Evolutionary conservation across 2,797 vertebrate genomes (phyloP).

Genomic region (Protonibea diacanthus): DNA sequence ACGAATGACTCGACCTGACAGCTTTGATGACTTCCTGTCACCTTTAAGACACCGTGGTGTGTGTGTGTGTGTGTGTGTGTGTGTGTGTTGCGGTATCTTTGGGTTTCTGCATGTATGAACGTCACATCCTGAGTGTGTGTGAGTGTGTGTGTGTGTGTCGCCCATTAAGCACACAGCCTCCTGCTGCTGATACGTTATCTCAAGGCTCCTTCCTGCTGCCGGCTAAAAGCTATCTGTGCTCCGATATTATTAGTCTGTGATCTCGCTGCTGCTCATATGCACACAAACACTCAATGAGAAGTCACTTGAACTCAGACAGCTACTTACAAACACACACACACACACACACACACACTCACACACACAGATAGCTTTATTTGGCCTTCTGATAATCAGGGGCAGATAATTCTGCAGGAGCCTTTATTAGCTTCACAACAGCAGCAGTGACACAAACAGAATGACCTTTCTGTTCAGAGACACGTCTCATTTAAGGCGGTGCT

Average conservation of each 20-base stretch:
- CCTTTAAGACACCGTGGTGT: too few species aligned
- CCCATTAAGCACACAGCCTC: conserved; percentile 9
- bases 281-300: conserved; percentile 20
- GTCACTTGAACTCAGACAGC: conserved; percentile 29
- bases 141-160: conserved; percentile 9
- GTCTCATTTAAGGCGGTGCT: conserved; percentile 32
- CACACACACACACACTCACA: conserved; percentile 13
- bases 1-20: too few species aligned
- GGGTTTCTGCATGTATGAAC: too few species aligned
- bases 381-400: conserved; percentile 57
- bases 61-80: neutral
- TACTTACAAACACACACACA: conserved; percentile 18
- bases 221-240: conserved; percentile 34
- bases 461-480: conserved; percentile 46
- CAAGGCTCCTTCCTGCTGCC: conserved; percentile 47
- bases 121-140: neutral
- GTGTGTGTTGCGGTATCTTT: conserved; percentile 5
- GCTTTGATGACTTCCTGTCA: too few species aligned
- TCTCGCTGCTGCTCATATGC: conserved; percentile 9
- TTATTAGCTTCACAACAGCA: conserved; percentile 53
- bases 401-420: conserved; percentile 52
- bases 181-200: conserved; percentile 44
- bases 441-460: conserved; percentile 40
- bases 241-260: conserved; percentile 46
- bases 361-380: conserved; percentile 44